Percentiles rank a stretch among this genome's conserved stretches.
Evolutionary conservation across 2,113 vertebrate species (phyloP).

Genomic region (Azemiops feae): DNA sequence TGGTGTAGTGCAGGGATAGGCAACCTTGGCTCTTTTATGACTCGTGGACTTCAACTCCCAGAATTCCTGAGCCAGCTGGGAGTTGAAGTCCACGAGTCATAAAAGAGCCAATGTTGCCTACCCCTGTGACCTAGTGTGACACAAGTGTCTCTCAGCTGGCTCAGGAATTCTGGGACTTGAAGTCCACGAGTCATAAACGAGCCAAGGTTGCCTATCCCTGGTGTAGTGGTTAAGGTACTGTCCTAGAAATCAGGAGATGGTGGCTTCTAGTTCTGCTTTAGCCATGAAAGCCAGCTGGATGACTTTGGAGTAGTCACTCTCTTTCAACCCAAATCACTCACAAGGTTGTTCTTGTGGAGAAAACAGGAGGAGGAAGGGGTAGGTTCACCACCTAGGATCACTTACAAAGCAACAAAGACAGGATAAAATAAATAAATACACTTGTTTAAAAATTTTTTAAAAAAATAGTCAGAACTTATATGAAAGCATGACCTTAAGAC

Average conservation of each 20-base stretch:
- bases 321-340: background rate
- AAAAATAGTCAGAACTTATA: background rate
- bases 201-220: no score
- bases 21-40: no score
- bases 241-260: background rate
- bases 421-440: background rate
- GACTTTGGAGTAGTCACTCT: background rate
- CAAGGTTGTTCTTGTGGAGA: background rate
- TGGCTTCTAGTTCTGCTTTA: background rate
- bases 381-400: background rate
- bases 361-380: background rate
- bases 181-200: no score
- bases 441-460: background rate
- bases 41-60: no score
- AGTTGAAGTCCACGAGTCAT: no score
- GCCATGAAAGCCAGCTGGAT: background rate
- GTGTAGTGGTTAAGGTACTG: background rate
- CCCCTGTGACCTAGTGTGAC: no score
- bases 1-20: no score
- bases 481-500: background rate
- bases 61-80: no score
- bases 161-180: no score
- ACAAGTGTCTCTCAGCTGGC: no score
- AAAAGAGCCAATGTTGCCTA: no score
- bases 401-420: background rate